Conservation (phyloP, 1,140 invertebrate species). For the Diorhabda elongata region DNA sequence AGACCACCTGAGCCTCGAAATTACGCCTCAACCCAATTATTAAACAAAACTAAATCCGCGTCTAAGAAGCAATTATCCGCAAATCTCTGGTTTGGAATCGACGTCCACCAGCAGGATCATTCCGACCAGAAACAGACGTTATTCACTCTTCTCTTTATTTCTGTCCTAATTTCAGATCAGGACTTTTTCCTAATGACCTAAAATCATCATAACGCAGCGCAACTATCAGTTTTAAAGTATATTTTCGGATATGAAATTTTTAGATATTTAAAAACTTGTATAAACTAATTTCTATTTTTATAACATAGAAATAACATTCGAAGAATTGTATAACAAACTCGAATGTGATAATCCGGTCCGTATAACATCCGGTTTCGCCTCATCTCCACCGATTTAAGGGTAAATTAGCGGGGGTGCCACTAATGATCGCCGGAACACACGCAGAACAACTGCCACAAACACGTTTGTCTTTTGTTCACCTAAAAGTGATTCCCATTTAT, state of each 20-base stretch:
- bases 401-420: conserved; percentile 23
- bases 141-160: background rate
- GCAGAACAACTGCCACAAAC: conserved; percentile 22
- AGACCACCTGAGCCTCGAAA: background rate
- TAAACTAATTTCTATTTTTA: too few species aligned
- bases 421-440: conserved; percentile 24
- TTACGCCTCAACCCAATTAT: background rate
- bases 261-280: too few species aligned
- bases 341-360: conserved; percentile 3
- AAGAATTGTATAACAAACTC: too few species aligned
- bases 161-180: too few species aligned
- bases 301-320: too few species aligned
- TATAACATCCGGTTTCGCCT: background rate
- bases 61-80: background rate
- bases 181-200: too few species aligned
- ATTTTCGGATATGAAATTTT: too few species aligned
- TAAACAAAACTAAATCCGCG: background rate
- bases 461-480: conserved; percentile 26
- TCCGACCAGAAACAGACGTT: background rate
- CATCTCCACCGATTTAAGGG: background rate
- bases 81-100: background rate
- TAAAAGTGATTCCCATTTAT: conserved; percentile 25
- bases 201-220: too few species aligned
- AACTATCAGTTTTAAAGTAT: too few species aligned
- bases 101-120: conserved; percentile 1